Percentiles rank a stretch among this genome's conserved stretches.
These are phyloP conservation scores for Fulmarus glacialis DNA, from an alignment of 2,113 vertebrate genomes.

Conservation along the genomic window DNA sequence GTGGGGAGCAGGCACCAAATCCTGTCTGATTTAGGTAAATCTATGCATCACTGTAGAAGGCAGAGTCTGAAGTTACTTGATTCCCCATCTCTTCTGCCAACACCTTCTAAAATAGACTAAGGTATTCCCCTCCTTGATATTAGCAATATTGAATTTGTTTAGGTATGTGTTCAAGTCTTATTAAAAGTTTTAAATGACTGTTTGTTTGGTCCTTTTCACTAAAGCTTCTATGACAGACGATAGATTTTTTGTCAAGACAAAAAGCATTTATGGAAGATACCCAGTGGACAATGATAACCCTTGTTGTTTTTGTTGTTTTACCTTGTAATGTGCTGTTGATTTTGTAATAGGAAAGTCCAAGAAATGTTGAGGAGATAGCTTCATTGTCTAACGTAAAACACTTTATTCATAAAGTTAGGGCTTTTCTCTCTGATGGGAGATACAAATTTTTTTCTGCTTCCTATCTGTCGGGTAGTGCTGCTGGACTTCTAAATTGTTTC, in stretches of 20 bases:
- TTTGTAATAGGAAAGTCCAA: not conserved
- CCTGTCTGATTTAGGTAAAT: not conserved
- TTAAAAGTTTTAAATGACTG: not conserved
- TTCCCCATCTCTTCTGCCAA: not conserved
- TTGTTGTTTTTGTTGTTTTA: not conserved
- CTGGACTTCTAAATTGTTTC: not conserved
- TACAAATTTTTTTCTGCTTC: not conserved
- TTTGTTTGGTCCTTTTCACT: not conserved
- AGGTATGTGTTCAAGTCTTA: not conserved
- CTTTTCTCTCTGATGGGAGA: not conserved
- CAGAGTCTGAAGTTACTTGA: not conserved
- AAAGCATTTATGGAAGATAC: not conserved
- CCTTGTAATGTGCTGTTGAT: not conserved
- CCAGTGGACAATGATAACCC: not conserved
- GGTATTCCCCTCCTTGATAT: not conserved
- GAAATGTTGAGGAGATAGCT: not conserved
- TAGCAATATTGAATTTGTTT: not conserved
- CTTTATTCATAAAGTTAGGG: not conserved
- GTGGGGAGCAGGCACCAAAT: not conserved
- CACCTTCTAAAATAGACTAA: not conserved
- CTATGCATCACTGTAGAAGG: not conserved
- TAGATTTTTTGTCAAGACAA: not conserved
- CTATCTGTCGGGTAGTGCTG: not conserved
- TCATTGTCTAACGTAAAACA: not conserved
- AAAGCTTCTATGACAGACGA: not conserved